Percentiles rank a stretch among this genome's conserved stretches.
Evolutionary conservation across 2,888 invertebrate genomes (phyloP).

Genomic region (Metellina segmentata): DNA sequence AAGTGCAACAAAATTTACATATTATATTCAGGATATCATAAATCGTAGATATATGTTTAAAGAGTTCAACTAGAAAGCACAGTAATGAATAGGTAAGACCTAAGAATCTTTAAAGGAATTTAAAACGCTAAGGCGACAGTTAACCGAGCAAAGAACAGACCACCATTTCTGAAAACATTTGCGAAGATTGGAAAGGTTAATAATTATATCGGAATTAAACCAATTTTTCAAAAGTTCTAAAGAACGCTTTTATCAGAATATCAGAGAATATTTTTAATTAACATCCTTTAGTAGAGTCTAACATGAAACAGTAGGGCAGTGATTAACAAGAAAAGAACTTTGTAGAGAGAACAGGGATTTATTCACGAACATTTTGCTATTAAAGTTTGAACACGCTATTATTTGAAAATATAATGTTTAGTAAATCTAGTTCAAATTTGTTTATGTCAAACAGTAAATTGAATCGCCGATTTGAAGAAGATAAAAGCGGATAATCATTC

Average conservation of each 20-base stretch:
- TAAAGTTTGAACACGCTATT: background rate
- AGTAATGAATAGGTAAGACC: no score
- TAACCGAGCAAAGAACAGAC: background rate
- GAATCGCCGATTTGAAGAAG: background rate
- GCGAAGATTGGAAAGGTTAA: background rate
- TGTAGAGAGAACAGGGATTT: background rate
- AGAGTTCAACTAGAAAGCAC: no score
- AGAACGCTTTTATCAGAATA: constrained; percentile 11
- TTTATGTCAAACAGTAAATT: background rate
- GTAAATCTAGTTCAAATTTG: background rate
- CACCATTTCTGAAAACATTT: background rate
- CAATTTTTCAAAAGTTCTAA: background rate
- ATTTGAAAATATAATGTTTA: constrained; percentile 20
- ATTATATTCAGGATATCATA: no score
- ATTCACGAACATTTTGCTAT: background rate
- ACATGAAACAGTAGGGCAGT: background rate
- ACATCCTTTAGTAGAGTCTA: background rate
- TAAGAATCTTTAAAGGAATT: background rate
- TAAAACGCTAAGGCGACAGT: background rate
- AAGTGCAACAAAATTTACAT: no score
- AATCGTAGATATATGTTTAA: no score
- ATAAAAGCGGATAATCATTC: background rate
- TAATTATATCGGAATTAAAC: background rate
- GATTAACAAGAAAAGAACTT: background rate
- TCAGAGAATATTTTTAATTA: constrained; percentile 22